Percentiles rank a stretch among this genome's conserved stretches.
phyloP scores from a whole-genome alignment of 2,888 invertebrate genomes.

The Eurytoma californica region DNA sequence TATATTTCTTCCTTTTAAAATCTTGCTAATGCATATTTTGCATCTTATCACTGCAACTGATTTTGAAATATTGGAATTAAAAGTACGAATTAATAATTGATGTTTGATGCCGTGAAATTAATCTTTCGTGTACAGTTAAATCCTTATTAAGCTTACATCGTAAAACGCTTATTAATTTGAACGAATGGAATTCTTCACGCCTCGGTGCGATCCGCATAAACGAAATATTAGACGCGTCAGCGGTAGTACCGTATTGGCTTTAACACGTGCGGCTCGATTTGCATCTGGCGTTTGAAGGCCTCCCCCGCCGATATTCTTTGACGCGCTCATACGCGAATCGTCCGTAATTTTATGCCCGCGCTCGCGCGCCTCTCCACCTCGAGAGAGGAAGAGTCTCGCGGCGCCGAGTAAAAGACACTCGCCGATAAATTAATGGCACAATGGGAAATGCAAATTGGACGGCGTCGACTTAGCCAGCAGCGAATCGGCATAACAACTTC shows the following conservation, averaged over 20 bases:
- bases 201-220: conserved; percentile 23
- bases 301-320: conserved; percentile 23
- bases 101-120: too few relatives aligned
- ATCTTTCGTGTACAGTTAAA: neutral
- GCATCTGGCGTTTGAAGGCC: conserved; percentile 41
- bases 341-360: neutral
- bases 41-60: too few relatives aligned
- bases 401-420: neutral
- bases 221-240: conserved; percentile 45
- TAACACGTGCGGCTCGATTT: conserved; percentile 44
- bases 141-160: neutral
- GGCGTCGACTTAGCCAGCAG: conserved; percentile 46
- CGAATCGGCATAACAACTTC: conserved; percentile 57
- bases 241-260: conserved; percentile 14
- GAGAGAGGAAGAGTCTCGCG: neutral
- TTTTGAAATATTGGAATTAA: too few relatives aligned
- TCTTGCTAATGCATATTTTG: too few relatives aligned
- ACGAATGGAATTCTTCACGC: neutral
- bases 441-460: conserved; percentile 30
- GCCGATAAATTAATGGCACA: conserved; percentile 47
- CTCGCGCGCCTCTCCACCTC: neutral
- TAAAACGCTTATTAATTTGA: neutral
- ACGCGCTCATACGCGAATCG: neutral
- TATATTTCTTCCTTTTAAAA: too few relatives aligned
- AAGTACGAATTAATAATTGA: too few relatives aligned